These are phyloP conservation scores for Penaeus chinensis DNA, from an alignment of 1,140 invertebrate genomes.

Conservation along the genomic window DNA sequence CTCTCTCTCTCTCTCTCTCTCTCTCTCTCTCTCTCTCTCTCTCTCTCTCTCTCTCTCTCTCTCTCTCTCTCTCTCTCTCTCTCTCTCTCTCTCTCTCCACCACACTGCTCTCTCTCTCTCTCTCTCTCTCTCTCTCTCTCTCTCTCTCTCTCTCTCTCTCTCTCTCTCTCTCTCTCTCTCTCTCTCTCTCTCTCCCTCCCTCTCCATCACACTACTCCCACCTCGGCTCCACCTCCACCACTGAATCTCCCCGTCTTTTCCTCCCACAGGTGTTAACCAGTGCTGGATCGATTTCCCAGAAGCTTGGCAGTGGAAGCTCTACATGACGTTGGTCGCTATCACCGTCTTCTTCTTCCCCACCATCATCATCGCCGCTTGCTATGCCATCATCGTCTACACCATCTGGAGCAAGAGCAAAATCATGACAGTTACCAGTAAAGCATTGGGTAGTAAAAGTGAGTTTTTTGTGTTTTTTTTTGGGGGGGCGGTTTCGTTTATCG, in stretches of 20 bases:
- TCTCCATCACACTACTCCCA: not conserved
- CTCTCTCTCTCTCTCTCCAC: not conserved
- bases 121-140: slow-evolving; percentile 16
- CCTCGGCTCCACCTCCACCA: not conserved
- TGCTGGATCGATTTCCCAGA: slow-evolving; percentile 90
- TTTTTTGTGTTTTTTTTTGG: not conserved
- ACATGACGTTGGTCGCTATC: slow-evolving; percentile 85
- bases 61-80: not conserved
- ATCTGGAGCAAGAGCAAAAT: slow-evolving; percentile 84
- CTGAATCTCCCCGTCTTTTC: not conserved
- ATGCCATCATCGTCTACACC: slow-evolving; percentile 90
- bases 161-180: not conserved
- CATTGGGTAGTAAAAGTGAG: slow-evolving; percentile 43
- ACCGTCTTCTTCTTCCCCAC: slow-evolving; percentile 89
- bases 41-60: not conserved
- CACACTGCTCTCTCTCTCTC: not conserved
- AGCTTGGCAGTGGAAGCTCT: slow-evolving; percentile 85
- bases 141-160: not conserved
- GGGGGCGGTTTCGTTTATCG: not conserved
- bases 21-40: slow-evolving; percentile 3
- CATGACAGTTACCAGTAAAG: slow-evolving; percentile 61
- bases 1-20: not conserved
- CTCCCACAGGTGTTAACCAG: slow-evolving; percentile 71
- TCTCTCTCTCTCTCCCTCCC: not conserved
- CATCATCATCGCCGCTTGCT: slow-evolving; percentile 89